These are phyloP conservation scores for Standfussiana lucernea DNA, from an alignment of 2,888 invertebrate species.

Conservation along the genomic window DNA sequence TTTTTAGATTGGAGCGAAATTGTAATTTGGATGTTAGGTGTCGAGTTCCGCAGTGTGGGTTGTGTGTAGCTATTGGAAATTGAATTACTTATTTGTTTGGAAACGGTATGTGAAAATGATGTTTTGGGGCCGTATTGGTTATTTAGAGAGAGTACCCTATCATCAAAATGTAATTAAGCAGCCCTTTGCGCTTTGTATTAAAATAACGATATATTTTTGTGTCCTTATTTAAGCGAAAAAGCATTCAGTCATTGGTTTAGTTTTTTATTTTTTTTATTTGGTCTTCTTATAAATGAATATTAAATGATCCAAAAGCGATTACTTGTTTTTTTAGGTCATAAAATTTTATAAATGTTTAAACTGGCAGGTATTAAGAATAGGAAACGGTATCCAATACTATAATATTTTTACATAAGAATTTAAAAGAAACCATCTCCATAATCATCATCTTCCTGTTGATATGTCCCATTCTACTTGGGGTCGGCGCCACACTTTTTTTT, in stretches of 20 bases:
- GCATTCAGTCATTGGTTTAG: background rate
- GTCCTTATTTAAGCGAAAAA: background rate
- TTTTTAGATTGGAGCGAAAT: constrained; percentile 61
- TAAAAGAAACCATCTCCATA: too few species aligned
- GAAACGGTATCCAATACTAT: background rate
- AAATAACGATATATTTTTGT: constrained; percentile 10
- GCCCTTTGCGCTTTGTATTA: background rate
- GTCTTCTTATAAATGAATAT: background rate
- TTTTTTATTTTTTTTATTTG: background rate
- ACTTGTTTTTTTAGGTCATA: background rate
- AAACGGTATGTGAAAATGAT: constrained; percentile 36
- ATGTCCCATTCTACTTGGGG: too few species aligned
- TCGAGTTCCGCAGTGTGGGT: constrained; percentile 29
- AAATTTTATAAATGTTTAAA: background rate
- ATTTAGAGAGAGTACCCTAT: background rate
- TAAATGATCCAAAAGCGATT: background rate
- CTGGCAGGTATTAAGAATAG: background rate
- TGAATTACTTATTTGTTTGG: constrained; percentile 49
- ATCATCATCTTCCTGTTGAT: too few species aligned
- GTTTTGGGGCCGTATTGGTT: constrained; percentile 15
- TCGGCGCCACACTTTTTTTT: too few species aligned
- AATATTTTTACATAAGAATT: background rate
- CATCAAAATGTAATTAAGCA: constrained; percentile 23
- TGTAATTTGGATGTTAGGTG: constrained; percentile 58
- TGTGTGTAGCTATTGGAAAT: constrained; percentile 62